phyloP scores from a whole-genome alignment of 2,113 vertebrate genomes.

The Phasianus colchicus region DNA sequence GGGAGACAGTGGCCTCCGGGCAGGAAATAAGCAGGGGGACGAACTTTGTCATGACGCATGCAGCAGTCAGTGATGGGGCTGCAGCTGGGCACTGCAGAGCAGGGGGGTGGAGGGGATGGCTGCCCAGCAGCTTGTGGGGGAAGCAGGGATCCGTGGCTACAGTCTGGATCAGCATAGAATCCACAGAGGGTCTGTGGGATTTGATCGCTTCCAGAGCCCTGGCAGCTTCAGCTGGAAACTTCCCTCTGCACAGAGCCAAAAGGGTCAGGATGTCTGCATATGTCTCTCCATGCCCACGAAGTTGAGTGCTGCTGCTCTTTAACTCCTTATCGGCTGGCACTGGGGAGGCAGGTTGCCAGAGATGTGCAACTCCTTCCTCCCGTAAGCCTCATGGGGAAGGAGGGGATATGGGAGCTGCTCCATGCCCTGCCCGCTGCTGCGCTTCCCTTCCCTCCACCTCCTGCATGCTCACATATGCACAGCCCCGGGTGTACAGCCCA shows the following conservation, averaged over 20 bases:
- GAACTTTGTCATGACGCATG: slow-evolving; percentile 49
- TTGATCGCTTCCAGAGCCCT: slow-evolving; percentile 57
- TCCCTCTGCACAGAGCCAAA: slow-evolving; percentile 51
- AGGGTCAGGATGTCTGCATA: slow-evolving; percentile 39
- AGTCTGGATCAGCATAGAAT: slow-evolving; percentile 41
- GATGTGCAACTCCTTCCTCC: slow-evolving; percentile 66
- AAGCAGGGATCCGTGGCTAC: slow-evolving; percentile 39
- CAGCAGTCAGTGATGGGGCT: slow-evolving; percentile 42
- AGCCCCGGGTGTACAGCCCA: fast-evolving
- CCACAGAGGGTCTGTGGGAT: slow-evolving; percentile 24
- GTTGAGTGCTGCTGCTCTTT: slow-evolving; percentile 68
- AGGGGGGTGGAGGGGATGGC: slow-evolving; percentile 44
- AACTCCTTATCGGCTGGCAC: slow-evolving; percentile 66
- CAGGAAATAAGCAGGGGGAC: slow-evolving; percentile 71
- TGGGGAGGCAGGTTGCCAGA: slow-evolving; percentile 17
- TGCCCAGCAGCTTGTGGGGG: slow-evolving; percentile 37
- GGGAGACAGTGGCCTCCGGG: slow-evolving; percentile 77
- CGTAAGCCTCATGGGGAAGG: background rate
- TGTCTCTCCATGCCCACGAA: slow-evolving; percentile 60
- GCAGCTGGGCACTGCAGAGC: slow-evolving; percentile 34
- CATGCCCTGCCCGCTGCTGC: background rate
- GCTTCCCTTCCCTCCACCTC: background rate
- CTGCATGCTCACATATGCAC: background rate
- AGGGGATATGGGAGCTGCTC: background rate
- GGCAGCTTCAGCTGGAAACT: slow-evolving; percentile 66